Conservation (phyloP, 2,113 vertebrate genomes). For the Neogale vison region DNA sequence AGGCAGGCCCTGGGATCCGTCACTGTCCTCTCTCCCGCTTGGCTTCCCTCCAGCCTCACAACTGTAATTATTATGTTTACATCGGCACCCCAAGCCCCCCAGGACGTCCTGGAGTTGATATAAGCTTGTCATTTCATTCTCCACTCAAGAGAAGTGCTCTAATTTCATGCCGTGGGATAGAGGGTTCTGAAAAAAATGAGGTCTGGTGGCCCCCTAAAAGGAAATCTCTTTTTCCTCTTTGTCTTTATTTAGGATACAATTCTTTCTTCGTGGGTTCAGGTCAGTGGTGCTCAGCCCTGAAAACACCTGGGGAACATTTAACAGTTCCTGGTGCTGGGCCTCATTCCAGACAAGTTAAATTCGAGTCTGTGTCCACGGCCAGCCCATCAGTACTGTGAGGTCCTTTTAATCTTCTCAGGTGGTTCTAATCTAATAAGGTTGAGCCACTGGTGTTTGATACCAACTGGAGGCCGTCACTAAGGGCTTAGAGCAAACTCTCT, state of each 20-base stretch:
- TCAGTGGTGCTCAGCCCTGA: neutral
- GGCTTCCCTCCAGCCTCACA: neutral
- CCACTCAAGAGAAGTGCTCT: neutral
- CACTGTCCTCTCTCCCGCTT: accelerated
- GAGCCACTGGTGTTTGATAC: neutral
- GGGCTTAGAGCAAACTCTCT: neutral
- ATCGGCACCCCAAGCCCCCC: accelerated
- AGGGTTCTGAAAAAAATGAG: neutral
- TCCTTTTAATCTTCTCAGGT: neutral
- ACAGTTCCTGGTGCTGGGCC: accelerated
- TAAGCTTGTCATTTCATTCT: neutral
- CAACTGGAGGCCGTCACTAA: neutral
- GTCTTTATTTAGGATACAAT: neutral
- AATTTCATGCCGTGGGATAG: neutral
- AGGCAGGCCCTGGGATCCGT: accelerated
- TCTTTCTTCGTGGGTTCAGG: neutral
- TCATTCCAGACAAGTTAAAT: too few species aligned
- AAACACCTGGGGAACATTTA: neutral
- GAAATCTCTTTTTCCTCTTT: neutral
- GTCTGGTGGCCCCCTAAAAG: neutral
- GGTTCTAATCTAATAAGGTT: neutral
- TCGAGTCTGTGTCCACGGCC: accelerated
- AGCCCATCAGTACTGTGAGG: accelerated
- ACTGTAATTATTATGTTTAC: neutral
- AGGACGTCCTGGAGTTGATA: accelerated